Evolutionary conservation across 2,797 vertebrate species (phyloP).

Genomic region (Loris lydekkerianus): DNA sequence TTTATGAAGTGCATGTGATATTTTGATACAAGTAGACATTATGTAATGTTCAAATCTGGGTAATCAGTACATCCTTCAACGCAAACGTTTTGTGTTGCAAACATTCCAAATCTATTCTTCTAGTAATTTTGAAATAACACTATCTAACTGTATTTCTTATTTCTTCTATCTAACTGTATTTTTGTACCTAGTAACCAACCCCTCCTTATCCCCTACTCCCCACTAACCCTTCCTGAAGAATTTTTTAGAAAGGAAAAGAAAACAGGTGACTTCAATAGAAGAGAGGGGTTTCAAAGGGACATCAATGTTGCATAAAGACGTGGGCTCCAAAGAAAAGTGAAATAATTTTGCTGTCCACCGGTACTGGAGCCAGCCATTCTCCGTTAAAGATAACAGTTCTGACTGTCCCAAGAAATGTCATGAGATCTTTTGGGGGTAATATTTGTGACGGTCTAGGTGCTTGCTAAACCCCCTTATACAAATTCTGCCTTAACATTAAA

Average conservation of each 20-base stretch:
- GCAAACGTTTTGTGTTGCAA: not conserved
- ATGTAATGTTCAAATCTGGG: not conserved
- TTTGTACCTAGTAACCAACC: not conserved
- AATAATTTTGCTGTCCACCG: not conserved
- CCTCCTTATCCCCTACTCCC: not conserved
- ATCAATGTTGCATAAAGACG: not conserved
- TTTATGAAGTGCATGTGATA: not conserved
- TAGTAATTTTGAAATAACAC: not conserved
- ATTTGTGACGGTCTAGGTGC: not conserved
- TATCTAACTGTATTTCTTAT: not conserved
- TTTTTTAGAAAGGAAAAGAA: not conserved
- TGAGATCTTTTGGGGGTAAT: not conserved
- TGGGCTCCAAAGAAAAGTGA: not conserved
- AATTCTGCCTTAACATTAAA: not conserved
- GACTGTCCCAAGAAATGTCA: not conserved
- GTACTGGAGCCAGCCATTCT: not conserved
- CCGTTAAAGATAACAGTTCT: not conserved
- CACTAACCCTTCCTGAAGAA: not conserved
- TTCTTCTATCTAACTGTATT: not conserved
- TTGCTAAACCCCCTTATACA: not conserved
- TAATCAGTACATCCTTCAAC: too few relatives aligned
- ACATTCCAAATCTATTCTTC: not conserved
- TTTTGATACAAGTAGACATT: not conserved
- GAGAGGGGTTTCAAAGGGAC: not conserved
- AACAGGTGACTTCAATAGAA: not conserved